Evolutionary conservation across 2,113 vertebrate species (phyloP).

Genomic region (Coturnix japonica): DNA sequence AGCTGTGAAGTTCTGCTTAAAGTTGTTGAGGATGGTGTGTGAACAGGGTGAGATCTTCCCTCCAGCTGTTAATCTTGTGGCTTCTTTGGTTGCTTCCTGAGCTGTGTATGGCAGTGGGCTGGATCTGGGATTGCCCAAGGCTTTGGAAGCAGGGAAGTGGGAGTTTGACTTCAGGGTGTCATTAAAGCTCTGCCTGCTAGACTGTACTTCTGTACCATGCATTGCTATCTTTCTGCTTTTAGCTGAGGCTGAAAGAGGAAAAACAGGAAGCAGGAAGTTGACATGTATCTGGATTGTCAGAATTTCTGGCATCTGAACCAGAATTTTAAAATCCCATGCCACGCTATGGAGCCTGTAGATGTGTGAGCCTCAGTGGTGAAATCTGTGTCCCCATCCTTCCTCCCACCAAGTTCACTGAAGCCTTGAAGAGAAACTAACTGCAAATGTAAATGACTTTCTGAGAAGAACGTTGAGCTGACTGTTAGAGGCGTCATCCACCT

Average conservation of each 20-base stretch:
- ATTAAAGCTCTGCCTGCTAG: background rate
- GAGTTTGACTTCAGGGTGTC: background rate
- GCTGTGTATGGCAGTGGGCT: background rate
- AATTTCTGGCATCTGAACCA: slow-evolving; percentile 1
- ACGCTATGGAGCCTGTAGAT: background rate
- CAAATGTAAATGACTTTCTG: slow-evolving; percentile 68
- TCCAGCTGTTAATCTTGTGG: background rate
- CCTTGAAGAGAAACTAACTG: slow-evolving; percentile 42
- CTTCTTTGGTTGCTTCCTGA: background rate
- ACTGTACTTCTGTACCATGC: background rate
- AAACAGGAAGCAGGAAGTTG: background rate
- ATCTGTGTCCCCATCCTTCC: background rate
- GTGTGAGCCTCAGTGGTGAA: background rate
- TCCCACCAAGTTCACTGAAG: slow-evolving; percentile 11
- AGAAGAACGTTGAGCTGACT: slow-evolving; percentile 39
- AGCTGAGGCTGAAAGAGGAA: background rate
- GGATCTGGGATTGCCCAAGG: background rate
- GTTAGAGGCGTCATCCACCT: slow-evolving; percentile 45
- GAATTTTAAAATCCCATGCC: background rate
- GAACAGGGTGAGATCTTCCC: background rate
- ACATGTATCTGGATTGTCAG: background rate
- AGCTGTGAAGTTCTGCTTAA: background rate
- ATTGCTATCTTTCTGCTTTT: background rate
- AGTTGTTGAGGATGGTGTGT: background rate
- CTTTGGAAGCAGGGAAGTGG: background rate